Evolutionary conservation across 2,888 invertebrate species (phyloP), one percentile per base, ranked within the genome.

Genomic region (Lymantria dispar): DNA sequence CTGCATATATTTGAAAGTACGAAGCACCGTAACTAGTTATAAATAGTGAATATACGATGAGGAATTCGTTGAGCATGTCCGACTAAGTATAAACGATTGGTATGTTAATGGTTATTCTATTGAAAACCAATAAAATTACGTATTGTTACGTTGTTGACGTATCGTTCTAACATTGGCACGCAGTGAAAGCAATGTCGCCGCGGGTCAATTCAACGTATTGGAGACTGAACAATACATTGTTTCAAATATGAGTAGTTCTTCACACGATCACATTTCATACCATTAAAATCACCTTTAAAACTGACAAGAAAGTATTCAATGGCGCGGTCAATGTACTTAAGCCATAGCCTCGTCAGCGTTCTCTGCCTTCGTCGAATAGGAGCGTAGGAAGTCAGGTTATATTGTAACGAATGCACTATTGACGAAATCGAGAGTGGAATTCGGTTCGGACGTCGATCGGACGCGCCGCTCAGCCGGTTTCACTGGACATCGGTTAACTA

Each of bases 341-440:
- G 22, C 5, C 22, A 5, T 22, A 22, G 5, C 22, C 22, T 22
- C 22, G 22, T 22, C 5, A 22, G 22, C 5, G 5, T 22, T 22
- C 22, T 22, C 22, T 3, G 22, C 22, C 5, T 22, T 22, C 2
- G 22, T 13, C 11, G 10, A 22, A 29, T 40, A n/a, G 31, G 15
- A 40, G 31, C 12, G 46, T 15, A 14, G 11, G 13, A 13, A n/a
- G 50, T 52, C 52, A 52, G 64, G 60, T 56, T 59, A 63, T 70
- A 65, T 73, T 74, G 68, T 64, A 56, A 31, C 58, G 50, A 54
- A 58, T 52, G 48, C 57, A 43, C 52, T 54, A 56, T 66, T 58
- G 64, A 74, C 71, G 83, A 85, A 82, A 85, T 58, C 78, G 85
- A 84, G 83, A 85, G 85, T 82, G 80, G 59, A 63, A 57, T 65